Conservation (phyloP, 2,888 invertebrate species). For the Marronus borbonicus region DNA sequence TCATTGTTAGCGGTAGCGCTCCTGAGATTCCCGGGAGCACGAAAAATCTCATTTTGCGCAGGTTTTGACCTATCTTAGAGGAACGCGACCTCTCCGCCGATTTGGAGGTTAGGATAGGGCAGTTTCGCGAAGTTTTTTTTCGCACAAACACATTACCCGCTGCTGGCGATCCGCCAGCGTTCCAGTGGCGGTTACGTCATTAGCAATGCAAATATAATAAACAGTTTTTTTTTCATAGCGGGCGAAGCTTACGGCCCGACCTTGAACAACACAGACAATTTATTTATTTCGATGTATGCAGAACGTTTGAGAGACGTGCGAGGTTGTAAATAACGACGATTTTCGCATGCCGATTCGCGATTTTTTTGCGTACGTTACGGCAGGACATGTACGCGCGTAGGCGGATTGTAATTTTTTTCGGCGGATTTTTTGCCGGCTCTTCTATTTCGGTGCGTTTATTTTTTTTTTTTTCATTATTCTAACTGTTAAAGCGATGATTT, state of each 20-base stretch:
- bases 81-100: conserved; percentile 53
- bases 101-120: conserved; percentile 59
- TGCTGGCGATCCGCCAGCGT: conserved; percentile 56
- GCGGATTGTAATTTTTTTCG: not conserved
- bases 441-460: too few relatives aligned
- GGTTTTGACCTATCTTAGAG: conserved; percentile 52
- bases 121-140: conserved; percentile 59
- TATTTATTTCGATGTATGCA: conserved; percentile 42
- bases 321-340: not conserved
- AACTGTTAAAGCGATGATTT: not conserved
- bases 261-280: conserved; percentile 38
- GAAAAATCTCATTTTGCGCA: conserved; percentile 28
- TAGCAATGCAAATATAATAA: conserved; percentile 52
- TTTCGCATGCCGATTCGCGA: not conserved
- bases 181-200: conserved; percentile 50
- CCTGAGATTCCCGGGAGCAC: not conserved
- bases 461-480: too few relatives aligned
- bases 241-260: conserved; percentile 26
- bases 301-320: conserved; percentile 7
- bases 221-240: conserved; percentile 48
- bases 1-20: not conserved
- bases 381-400: conserved; percentile 1
- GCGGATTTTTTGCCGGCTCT: not conserved
- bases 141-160: conserved; percentile 38
- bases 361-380: not conserved